Evolutionary conservation across 2,797 vertebrate species (phyloP).

Genomic region (Ciconia nigra): DNA sequence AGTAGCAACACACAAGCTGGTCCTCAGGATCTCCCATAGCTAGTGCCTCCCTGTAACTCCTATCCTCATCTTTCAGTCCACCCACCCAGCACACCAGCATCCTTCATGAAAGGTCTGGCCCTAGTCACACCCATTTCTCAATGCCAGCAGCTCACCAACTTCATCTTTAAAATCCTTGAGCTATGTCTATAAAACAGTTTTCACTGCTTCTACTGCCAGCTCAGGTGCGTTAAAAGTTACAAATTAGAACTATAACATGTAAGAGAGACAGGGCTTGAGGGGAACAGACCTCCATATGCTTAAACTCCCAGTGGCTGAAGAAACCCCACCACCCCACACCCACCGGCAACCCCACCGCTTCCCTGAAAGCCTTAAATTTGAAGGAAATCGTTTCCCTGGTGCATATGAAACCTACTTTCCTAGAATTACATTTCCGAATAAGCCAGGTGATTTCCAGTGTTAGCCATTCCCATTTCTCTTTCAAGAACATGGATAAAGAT

Average conservation of each 20-base stretch:
- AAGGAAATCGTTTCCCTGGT: neutral
- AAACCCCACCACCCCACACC: neutral
- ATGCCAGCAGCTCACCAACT: neutral
- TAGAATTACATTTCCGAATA: neutral
- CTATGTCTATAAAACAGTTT: neutral
- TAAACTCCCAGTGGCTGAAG: neutral
- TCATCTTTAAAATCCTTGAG: neutral
- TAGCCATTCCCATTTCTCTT: neutral
- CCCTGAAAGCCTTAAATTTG: neutral
- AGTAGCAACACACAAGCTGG: accelerated
- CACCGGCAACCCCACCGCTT: neutral
- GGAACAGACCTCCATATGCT: neutral
- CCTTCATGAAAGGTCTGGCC: neutral
- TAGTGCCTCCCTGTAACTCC: neutral
- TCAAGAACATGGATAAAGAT: slow-evolving; percentile 34
- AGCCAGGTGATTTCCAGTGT: slow-evolving; percentile 40
- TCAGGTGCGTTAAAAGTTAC: neutral
- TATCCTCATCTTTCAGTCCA: neutral
- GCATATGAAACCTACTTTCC: neutral
- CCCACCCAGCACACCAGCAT: accelerated
- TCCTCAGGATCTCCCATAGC: neutral
- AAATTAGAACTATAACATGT: neutral
- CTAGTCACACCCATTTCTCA: neutral
- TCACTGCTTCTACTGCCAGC: neutral
- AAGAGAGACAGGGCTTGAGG: neutral